Evolutionary conservation across 2,888 invertebrate species (phyloP).

Genomic region (Pinctada fucata): DNA sequence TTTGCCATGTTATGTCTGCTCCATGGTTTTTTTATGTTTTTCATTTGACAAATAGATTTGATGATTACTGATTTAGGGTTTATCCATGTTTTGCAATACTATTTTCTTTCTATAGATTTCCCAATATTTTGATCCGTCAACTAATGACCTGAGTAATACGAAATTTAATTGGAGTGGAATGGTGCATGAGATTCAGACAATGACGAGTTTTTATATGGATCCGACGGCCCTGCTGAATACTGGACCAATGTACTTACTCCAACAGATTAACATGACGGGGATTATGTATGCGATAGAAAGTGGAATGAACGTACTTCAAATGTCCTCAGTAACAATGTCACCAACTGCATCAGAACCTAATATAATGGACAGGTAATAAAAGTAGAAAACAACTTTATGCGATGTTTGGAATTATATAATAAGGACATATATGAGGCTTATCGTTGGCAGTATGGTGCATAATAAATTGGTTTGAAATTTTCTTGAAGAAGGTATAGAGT

Average conservation of each 20-base stretch:
- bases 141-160: background rate
- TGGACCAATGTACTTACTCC: conserved; percentile 28
- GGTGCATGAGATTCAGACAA: conserved; percentile 34
- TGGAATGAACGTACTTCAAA: background rate
- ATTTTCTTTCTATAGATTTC: conserved; percentile 18
- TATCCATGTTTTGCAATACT: too few relatives aligned
- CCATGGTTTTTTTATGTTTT: too few relatives aligned
- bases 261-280: conserved; percentile 23
- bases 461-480: too few relatives aligned
- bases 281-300: conserved; percentile 22
- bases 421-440: too few relatives aligned
- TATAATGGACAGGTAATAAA: too few relatives aligned
- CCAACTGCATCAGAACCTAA: background rate
- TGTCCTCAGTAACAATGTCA: background rate
- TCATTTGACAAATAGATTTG: too few relatives aligned
- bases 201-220: conserved; percentile 28
- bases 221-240: background rate
- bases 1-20: too few relatives aligned
- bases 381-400: too few relatives aligned
- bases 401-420: too few relatives aligned
- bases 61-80: too few relatives aligned
- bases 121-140: background rate
- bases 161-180: conserved; percentile 39
- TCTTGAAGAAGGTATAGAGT: too few relatives aligned
- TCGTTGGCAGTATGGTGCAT: too few relatives aligned